Evolutionary conservation across 2,113 vertebrate species (phyloP).

Genomic region (Gasterosteus nipponicus): DNA sequence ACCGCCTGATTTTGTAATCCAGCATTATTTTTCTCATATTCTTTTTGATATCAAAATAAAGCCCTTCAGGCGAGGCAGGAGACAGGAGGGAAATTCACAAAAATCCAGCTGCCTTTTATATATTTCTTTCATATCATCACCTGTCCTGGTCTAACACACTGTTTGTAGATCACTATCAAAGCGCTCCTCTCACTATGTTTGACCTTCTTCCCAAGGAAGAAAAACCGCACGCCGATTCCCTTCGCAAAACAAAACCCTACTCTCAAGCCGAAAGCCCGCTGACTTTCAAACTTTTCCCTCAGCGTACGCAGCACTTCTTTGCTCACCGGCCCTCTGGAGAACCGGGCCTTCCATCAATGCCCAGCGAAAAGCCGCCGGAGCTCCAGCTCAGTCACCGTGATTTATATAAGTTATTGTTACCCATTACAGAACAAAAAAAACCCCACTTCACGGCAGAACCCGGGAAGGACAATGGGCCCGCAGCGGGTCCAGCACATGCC

Average conservation of each 20-base stretch:
- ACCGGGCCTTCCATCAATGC: conserved; percentile 78
- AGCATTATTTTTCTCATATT: conserved; percentile 55
- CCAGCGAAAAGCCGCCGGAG: conserved; percentile 70
- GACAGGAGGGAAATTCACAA: conserved; percentile 46
- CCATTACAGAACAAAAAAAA: conserved; percentile 79
- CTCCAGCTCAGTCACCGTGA: conserved; percentile 74
- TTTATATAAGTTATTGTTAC: conserved; percentile 84
- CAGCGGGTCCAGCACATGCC: conserved; percentile 73
- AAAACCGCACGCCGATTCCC: conserved; percentile 71
- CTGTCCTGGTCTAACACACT: conserved; percentile 72
- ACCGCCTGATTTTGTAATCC: conserved; percentile 58
- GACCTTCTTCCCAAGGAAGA: conserved; percentile 66
- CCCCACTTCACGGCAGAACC: conserved; percentile 72
- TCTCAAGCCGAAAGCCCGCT: conserved; percentile 70
- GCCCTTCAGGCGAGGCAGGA: conserved; percentile 64
- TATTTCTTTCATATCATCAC: conserved; percentile 57
- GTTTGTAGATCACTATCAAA: conserved; percentile 77
- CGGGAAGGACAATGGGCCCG: conserved; percentile 69
- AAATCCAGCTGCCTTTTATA: conserved; percentile 56
- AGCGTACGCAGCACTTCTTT: conserved; percentile 61
- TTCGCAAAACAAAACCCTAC: conserved; percentile 67
- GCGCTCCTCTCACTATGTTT: conserved; percentile 67
- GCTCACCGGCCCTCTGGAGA: conserved; percentile 64
- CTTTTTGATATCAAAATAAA: conserved; percentile 67
- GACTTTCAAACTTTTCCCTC: conserved; percentile 75